phyloP scores from a whole-genome alignment of 2,888 invertebrate genomes.

The Microctonus hyperodae region DNA sequence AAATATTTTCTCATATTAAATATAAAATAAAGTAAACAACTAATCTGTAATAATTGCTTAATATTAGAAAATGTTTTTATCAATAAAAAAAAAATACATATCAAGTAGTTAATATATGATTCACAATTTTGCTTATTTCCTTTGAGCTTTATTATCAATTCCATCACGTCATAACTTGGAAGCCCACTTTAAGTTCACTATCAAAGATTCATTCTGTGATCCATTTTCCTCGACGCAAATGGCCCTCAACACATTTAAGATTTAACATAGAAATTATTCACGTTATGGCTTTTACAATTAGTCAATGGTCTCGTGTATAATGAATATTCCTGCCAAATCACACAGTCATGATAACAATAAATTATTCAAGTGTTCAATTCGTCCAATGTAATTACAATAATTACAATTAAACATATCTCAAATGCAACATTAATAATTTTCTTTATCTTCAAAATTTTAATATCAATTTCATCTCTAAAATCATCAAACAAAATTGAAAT shows the following conservation, averaged over 20 bases:
- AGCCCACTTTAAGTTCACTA: background rate
- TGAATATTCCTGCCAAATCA: background rate
- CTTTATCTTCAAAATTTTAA: background rate
- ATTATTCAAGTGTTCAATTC: background rate
- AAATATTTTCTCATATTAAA: background rate
- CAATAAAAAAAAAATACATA: no score
- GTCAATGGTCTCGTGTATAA: background rate
- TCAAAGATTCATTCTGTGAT: background rate
- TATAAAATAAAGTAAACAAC: background rate
- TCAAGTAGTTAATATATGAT: background rate
- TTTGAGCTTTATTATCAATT: constrained; percentile 4
- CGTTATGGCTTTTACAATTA: background rate
- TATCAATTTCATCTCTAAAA: background rate
- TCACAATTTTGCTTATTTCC: background rate
- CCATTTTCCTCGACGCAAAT: background rate
- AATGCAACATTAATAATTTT: background rate
- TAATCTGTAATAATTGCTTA: background rate
- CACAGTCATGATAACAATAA: background rate
- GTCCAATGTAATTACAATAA: background rate
- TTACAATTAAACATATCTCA: background rate
- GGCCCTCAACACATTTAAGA: background rate
- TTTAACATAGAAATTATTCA: background rate
- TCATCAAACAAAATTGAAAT: no score
- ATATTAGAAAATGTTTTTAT: no score
- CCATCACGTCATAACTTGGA: constrained; percentile 3